Base-by-base conservation (phyloP, 2,797 vertebrate genomes). In the Phalloptychus januarius region DNA sequence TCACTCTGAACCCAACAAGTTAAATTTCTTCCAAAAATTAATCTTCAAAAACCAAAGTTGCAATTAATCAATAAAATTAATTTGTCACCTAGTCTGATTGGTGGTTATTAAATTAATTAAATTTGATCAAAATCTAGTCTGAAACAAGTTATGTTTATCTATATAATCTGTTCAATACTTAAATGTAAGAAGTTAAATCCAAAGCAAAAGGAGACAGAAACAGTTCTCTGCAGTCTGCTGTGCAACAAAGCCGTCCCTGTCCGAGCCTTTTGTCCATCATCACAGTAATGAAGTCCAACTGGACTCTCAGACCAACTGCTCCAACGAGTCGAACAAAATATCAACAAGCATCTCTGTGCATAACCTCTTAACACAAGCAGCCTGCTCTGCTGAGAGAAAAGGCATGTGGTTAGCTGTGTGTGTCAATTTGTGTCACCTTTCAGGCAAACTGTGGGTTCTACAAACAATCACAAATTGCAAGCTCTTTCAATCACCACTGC, bases 231-330 rank as follows among this genome's bases (percentile, higher is more conserved):
- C 44, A 28, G 65, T 76, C 42, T 76, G 69, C 38, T 65, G 67
- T 42, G 67, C 25, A 78, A 84, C 83, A 89, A 80, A 46, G 75
- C 84, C 40, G 44, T 31, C 40, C 44, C 36, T 86, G 82, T 83
- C 71, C 7, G 3, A 67, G 63, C 40, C 46, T 6, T 0, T 18
- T 40, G 67, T 80, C 74, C 46, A 44, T 88, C 84, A 83, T 65
- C 79, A 67, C 50, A n/a, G 48, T 72, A 61, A 83, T 81, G 67
- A 84, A 75, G 80, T 74, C 80, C 80, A 77, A 72, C 52, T 83
- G 82, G 75, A 82, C 81, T 79, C 77, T 75, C 12, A 36, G 28
- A 86, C 76, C 86, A 88, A 90, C 86, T 89, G 92, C 83, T 87
- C 38, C 2, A 28, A 78, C 75, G 74, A 74, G 76, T 77, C 33